phyloP scores from a whole-genome alignment of 2,888 invertebrate genomes.

The Pseudococcus jackbeardsleyi region DNA sequence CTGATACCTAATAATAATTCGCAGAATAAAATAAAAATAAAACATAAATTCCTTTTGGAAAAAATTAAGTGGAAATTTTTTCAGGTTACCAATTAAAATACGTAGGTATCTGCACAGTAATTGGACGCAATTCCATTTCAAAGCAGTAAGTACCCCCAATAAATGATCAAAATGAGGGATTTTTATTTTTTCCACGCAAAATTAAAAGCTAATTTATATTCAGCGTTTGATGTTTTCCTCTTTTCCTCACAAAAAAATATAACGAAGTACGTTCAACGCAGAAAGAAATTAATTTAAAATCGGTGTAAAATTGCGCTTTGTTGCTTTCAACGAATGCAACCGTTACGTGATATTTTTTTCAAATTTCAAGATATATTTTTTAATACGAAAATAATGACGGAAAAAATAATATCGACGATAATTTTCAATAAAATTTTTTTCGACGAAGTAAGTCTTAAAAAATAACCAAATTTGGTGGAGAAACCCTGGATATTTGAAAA shows the following conservation, averaged over 20 bases:
- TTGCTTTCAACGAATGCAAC: conserved; percentile 1
- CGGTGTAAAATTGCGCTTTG: conserved; percentile 11
- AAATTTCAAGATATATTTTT: not conserved
- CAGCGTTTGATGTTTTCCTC: not conserved
- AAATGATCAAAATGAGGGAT: not conserved
- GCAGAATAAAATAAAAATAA: too few relatives aligned
- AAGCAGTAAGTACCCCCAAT: not conserved
- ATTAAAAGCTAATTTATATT: conserved; percentile 46
- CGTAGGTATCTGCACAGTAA: not conserved
- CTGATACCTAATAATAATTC: too few relatives aligned
- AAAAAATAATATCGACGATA: not conserved
- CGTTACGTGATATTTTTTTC: conserved; percentile 32
- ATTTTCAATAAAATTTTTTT: not conserved
- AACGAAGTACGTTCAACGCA: not conserved
- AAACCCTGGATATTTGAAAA: not conserved
- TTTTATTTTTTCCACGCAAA: not conserved
- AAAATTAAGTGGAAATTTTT: too few relatives aligned
- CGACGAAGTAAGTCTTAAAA: not conserved
- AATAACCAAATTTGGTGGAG: not conserved
- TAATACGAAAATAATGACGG: not conserved
- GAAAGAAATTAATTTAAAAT: conserved; percentile 35
- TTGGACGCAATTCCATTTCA: not conserved
- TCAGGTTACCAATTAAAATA: too few relatives aligned
- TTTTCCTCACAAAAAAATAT: not conserved
- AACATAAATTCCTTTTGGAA: too few relatives aligned